Conservation (phyloP, 2,113 vertebrate genomes). For the Etheostoma spectabile region DNA sequence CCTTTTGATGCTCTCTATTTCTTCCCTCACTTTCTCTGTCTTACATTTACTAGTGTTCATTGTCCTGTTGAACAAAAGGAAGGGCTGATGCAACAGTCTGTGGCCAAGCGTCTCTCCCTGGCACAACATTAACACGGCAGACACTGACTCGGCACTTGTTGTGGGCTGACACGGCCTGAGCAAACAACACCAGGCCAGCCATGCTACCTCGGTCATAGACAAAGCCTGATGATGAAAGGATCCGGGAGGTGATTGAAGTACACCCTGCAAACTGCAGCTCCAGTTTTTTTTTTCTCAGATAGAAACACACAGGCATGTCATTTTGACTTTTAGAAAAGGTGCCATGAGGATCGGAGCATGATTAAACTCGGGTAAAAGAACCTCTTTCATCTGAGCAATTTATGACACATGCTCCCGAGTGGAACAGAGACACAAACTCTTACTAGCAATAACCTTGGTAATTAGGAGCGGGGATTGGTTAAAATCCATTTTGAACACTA, state of each 20-base stretch:
- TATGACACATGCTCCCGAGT: slow-evolving; percentile 11
- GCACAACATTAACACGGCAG: slow-evolving; percentile 61
- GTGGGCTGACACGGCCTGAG: slow-evolving; percentile 44
- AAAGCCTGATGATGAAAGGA: slow-evolving; percentile 49
- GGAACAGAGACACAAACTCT: slow-evolving; percentile 1
- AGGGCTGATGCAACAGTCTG: slow-evolving; percentile 71
- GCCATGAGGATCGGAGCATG: slow-evolving; percentile 7
- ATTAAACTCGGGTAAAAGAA: slow-evolving; percentile 42
- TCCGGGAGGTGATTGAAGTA: slow-evolving; percentile 52
- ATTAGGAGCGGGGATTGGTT: slow-evolving; percentile 26
- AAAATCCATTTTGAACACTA: slow-evolving; percentile 55
- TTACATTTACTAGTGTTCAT: slow-evolving; percentile 52
- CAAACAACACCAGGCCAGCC: slow-evolving; percentile 46
- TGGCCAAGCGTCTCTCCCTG: slow-evolving; percentile 53
- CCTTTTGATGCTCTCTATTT: slow-evolving; percentile 21
- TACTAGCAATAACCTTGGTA: slow-evolving; percentile 48
- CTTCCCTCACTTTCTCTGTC: slow-evolving; percentile 26
- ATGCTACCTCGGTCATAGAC: slow-evolving; percentile 29
- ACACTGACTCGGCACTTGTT: slow-evolving; percentile 65
- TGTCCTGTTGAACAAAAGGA: slow-evolving; percentile 71
- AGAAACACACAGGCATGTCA: slow-evolving; percentile 36
- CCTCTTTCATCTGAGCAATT: slow-evolving; percentile 8
- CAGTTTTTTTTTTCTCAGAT: slow-evolving; percentile 22
- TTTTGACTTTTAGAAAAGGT: slow-evolving; percentile 38
- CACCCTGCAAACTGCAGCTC: slow-evolving; percentile 30